These are phyloP conservation scores for Palloptera scutellata DNA, from an alignment of 2,888 invertebrate species.

Conservation along the genomic window DNA sequence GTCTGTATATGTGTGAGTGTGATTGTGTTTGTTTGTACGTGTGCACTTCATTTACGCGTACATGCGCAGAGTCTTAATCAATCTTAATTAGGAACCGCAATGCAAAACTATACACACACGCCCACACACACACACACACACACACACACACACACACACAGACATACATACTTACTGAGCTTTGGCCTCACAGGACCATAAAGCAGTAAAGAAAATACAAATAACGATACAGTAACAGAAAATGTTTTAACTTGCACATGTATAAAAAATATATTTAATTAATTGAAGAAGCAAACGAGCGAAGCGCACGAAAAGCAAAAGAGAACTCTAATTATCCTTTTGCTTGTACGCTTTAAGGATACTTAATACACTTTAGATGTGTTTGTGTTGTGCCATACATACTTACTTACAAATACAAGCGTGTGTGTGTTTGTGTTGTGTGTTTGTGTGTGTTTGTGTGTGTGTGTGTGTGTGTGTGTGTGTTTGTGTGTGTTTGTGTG, in stretches of 20 bases:
- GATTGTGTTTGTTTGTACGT: not conserved
- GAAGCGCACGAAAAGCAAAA: slow-evolving; percentile 23
- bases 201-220: not conserved
- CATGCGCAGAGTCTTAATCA: slow-evolving; percentile 15
- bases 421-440: too few relatives aligned
- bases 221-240: not conserved
- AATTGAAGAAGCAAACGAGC: slow-evolving; percentile 26
- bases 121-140: not conserved
- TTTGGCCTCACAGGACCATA: not conserved
- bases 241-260: not conserved
- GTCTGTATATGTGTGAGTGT: not conserved
- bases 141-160: not conserved
- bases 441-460: too few relatives aligned
- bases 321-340: slow-evolving; percentile 29
- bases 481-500: too few relatives aligned
- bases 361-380: slow-evolving; percentile 10
- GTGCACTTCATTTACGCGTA: slow-evolving; percentile 18
- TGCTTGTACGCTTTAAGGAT: slow-evolving; percentile 21
- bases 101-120: not conserved
- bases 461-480: too few relatives aligned
- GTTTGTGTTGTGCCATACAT: not conserved
- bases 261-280: slow-evolving; percentile 21
- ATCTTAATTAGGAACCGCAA: slow-evolving; percentile 15
- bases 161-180: too few relatives aligned
- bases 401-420: too few relatives aligned